Evolutionary conservation across 2,888 invertebrate genomes (phyloP), one percentile per base, ranked within the genome.

Genomic region (Nineta flava): DNA sequence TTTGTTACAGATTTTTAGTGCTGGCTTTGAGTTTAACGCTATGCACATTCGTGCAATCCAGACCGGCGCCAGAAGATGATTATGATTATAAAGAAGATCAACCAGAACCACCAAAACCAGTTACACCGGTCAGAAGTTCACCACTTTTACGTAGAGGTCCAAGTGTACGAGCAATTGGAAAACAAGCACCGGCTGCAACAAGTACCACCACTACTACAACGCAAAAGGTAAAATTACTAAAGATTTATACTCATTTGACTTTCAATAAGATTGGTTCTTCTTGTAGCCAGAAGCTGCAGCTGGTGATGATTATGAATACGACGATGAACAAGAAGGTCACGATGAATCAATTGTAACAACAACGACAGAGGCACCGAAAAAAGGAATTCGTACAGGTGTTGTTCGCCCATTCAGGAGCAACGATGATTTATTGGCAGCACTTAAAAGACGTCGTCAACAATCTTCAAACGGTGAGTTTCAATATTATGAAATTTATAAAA

Each of bases 321-420:
- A 70, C 3, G 72, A 62, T 26, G 74, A 77, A 59, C 76, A 76
- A 45, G 72, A 71, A 48, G 76, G 73, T 17, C 78, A 78, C 35
- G 77, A 72, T 16, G 74, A 72, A 43, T 62, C 57, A 31, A 71
- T 68, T 51, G 72, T 71, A 51, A 65, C 79, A 10, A 76, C 77
- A 1, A 75, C 81, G 0, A 83, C 85, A 6, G 80, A 81, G 17
- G 81, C 82, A 58, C 69, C 82, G 47, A 77, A 81, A 56, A 83
- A 83, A 58, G 76, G 80, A 57, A 66, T 80, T 1, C 74, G 71
- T 44, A 72, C 74, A 1, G 82, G 82, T 13, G 70, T 75, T 35
- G 78, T 85, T 13, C 69, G 86, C 50, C 85, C 86, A 1, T 85
- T 85, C 74, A 76, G 84, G 58, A 85, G 84, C 60, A 85, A 86